These are phyloP conservation scores for Opisthocomus hoazin DNA, from an alignment of 2,113 vertebrate genomes.

Conservation along the genomic window DNA sequence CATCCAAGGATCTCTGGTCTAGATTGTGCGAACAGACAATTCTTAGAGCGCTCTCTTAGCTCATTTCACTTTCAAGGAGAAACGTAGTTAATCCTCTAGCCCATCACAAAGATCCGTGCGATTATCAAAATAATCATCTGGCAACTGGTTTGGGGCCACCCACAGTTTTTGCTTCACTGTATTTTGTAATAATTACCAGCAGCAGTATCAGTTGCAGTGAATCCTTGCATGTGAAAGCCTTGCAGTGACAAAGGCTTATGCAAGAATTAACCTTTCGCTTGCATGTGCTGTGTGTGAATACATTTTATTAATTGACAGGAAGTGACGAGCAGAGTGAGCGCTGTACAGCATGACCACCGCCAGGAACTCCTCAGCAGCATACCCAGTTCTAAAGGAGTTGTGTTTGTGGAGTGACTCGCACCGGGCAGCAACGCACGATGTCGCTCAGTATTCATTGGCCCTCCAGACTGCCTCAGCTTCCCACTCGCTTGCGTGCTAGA, in stretches of 20 bases:
- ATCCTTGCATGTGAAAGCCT: neutral
- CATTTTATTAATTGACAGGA: neutral
- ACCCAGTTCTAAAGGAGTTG: neutral
- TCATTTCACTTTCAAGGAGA: neutral
- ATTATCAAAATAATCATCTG: neutral
- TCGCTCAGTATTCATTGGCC: neutral
- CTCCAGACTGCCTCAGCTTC: neutral
- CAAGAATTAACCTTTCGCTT: neutral
- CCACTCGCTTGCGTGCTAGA: neutral
- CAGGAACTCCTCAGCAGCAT: neutral
- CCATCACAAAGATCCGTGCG: neutral
- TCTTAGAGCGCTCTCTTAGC: neutral
- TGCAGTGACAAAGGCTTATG: neutral
- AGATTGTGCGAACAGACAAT: neutral
- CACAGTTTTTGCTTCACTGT: neutral
- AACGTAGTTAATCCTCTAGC: neutral
- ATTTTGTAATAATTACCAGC: neutral
- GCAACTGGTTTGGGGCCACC: neutral
- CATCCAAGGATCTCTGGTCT: neutral
- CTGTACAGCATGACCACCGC: neutral
- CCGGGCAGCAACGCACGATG: accelerated
- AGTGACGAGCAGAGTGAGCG: neutral
- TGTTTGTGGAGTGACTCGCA: neutral
- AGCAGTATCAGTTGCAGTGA: neutral
- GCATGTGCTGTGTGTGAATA: neutral